A percentile compares a stretch with the other conserved stretches of the same genome.
Evolutionary conservation across 2,113 vertebrate species (phyloP).

Genomic region (Oncorhynchus clarkii): DNA sequence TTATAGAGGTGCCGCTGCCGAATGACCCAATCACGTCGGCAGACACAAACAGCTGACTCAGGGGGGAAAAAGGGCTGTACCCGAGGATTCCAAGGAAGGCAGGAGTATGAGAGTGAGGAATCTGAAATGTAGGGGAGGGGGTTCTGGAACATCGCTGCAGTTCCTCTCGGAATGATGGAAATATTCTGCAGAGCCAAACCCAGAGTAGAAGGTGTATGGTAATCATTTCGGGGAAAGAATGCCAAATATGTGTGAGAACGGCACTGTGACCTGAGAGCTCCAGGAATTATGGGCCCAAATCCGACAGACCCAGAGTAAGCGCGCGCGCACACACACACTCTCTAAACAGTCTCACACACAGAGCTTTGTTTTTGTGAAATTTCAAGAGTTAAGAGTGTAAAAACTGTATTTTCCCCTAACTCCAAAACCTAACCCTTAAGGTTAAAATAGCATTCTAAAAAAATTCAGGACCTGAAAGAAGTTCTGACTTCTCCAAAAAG

Average conservation of each 20-base stretch:
- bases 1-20: constrained; percentile 65
- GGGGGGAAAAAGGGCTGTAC: constrained; percentile 58
- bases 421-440: no score
- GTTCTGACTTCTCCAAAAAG: no score
- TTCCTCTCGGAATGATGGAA: constrained; percentile 74
- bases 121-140: constrained; percentile 44
- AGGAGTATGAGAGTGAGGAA: constrained; percentile 45
- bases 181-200: constrained; percentile 73
- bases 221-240: constrained; percentile 78
- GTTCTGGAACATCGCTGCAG: constrained; percentile 65
- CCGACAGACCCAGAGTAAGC: constrained; percentile 80
- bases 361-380: no score
- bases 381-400: no score
- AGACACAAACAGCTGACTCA: constrained; percentile 77
- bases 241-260: constrained; percentile 80
- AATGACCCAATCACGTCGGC: constrained; percentile 70
- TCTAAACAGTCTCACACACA: constrained; percentile 15
- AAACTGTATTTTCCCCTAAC: no score
- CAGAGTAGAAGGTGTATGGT: constrained; percentile 80
- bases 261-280: constrained; percentile 78
- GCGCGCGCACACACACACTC: constrained; percentile 58
- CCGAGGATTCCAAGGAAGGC: constrained; percentile 63
- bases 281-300: constrained; percentile 79
- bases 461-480: no score
- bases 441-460: no score